Base-by-base conservation (phyloP, 2,888 invertebrate genomes). In the Papilio protenor region DNA sequence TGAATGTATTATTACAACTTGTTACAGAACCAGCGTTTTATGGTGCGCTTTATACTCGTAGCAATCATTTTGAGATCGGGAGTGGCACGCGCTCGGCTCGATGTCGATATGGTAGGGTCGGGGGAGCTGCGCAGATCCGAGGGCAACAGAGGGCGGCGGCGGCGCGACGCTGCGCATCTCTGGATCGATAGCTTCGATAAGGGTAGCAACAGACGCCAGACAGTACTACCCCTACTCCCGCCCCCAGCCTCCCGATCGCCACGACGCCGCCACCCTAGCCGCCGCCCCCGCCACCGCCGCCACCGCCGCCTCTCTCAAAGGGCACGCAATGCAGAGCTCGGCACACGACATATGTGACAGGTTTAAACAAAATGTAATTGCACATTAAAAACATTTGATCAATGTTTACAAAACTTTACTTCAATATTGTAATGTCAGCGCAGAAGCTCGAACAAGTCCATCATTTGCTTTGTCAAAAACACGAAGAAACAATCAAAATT, bases 131-230 rank as follows among this genome's bases (percentile, higher is more conserved):
- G 33, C 2, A 2, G 5, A 5, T 2, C 4, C 33, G 33, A 33
- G 3, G 33, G 33, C 33, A 5, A 33, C 33, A 33, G 33, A 33
- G 33, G 33, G 33, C 33, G 33, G 5, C 33, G 5, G 33, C 2
- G 55, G 14, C 16, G 49, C 74, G 69, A 66, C 52, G 33, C 55
- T 69, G 66, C 55, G 66, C 33, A 69, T 5, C 45, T n/a, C 6
- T 8, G 55, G 40, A 75, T 75, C 66, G n/a, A 75, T 75, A 52
- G 33, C 61, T 75, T 18, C 12, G 61, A 23, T 8, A 27, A 18
- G 23, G 45, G 61, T 23, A 23, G 16, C 40, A 18, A 33, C 33
- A 23, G 27, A 27, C 61, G 33, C 61, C 55, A n/a, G 55, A 6
- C n/a, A 55, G 16, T 5, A 6, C 61, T 27, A 5, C 33, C 33